Evolutionary conservation across 2,888 invertebrate genomes (phyloP), one percentile per base, ranked within the genome.

Genomic region (Archaeoteleia sp.): DNA sequence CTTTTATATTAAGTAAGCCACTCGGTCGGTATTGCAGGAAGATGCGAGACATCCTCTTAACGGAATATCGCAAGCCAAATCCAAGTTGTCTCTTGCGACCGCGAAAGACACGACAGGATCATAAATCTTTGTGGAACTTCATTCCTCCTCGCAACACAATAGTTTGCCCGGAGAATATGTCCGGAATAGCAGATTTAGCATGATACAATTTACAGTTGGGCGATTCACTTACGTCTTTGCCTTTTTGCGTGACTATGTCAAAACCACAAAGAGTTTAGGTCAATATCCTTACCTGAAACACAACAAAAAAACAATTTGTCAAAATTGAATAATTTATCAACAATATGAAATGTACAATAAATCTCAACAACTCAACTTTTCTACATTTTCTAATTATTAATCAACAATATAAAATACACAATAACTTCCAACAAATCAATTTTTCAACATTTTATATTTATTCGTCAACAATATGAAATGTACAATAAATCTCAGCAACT

Each of bases 111-210:
- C 61, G 67, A 62, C 51, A 49, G 49, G 32, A 35, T 8, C 35
- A 61, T 67, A 67, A 61, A 67, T 67, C 67, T 61, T 57, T 30
- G 40, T 9, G 27, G 32, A 49, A 67, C 66, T 67, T 67, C 54
- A 67, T 67, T 67, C 60, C 60, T 49, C 29, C 49, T 34, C 25
- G 66, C 54, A 54, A 60, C 43, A 60, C 60, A 60, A 60, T 54
- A 54, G 66, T 13, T 17, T 34, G 49, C 49, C 60, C 20, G 37
- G 20, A n/a, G 66, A 67, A 67, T 67, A 67, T 57, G 65, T 34
- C 55, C 46, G 32, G 65, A 65, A 57, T 51, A 57, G 60, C 54
- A 67, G 66, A 67, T 67, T 67, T 49, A 60, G 23, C 39, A 23
- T 53, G 66, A 66, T 66, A 58, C 66, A 67, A 60, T 67, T 67